phyloP scores from a whole-genome alignment of 1,140 invertebrate genomes.

The Hirudo medicinalis region DNA sequence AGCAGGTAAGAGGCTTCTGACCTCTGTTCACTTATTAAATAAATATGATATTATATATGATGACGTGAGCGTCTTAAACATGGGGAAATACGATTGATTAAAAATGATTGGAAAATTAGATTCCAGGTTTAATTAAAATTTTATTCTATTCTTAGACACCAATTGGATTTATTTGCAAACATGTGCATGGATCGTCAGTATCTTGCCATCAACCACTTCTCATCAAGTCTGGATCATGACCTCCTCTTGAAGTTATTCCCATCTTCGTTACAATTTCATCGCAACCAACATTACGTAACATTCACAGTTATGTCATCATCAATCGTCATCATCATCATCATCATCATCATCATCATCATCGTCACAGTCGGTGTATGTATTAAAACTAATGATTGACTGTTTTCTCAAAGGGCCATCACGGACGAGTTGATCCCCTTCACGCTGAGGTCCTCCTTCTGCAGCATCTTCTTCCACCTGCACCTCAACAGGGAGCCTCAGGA shows the following conservation, averaged over 20 bases:
- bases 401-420: conserved; percentile 71
- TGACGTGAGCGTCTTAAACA: no score
- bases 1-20: no score
- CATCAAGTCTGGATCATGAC: conserved; percentile 79
- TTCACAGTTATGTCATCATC: not conserved
- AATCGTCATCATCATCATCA: no score
- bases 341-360: no score
- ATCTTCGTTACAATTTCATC: not conserved
- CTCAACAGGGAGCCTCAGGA: conserved; percentile 96
- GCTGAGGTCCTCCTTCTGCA: conserved; percentile 88
- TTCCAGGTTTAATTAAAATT: no score
- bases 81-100: no score
- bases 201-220: conserved; percentile 83
- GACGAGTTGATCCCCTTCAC: conserved; percentile 83
- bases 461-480: conserved; percentile 93
- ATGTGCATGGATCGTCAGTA: conserved; percentile 99
- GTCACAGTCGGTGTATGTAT: conserved; percentile 25
- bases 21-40: no score
- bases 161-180: conserved; percentile 93
- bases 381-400: no score
- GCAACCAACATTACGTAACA: not conserved
- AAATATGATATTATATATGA: no score
- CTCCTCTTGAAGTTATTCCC: conserved; percentile 73
- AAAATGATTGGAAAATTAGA: no score
- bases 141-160: conserved; percentile 53